Base-by-base conservation (phyloP, 1,140 invertebrate species). In the Gonioctena quinquepunctata region DNA sequence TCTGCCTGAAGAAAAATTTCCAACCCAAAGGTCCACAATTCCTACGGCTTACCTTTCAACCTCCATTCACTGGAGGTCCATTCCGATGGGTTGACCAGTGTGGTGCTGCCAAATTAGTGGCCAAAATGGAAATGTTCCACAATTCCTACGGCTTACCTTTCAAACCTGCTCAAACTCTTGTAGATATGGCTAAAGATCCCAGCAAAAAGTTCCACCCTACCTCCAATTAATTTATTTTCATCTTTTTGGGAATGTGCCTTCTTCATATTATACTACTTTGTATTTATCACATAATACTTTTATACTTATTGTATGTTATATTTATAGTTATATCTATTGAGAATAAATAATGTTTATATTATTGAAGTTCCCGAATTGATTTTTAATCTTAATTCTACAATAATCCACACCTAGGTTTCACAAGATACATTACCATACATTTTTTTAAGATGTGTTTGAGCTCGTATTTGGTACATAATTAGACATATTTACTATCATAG, bases 1-100 rank as follows among this genome's bases (percentile, higher is more conserved):
- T 99, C 22, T 99, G 97, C 81, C 86, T 99, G 28, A 92, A 99
- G 88, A 97, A 99, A 85, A 96, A 95, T 77, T 98, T 99, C 76
- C 86, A 99, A 22, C 89, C 90, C 49, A 96, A 89, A 85, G 98
- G 98, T 68, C 87, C 99, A 66, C 98, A 98, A 16, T 99, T 99
- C 85, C n/a, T n/a, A n/a, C n/a, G n/a, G n/a, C n/a, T n/a, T n/a
- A n/a, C n/a, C n/a, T n/a, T n/a, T n/a, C n/a, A n/a, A n/a, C 98
- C 98, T 23, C 97, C 98, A 85, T 99, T 99, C 85, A 92, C 94
- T 21, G 98, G 98, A 60, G 97, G 98, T 76, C 98, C 98, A 23
- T 99, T 99, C 92, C 91, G 96, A 78, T 99, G 94, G 90, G 89
- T 99, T 0, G 98, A 99, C 82, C 89, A 89, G 66, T 97, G 93